Evolutionary conservation across 2,113 vertebrate species (phyloP).

Genomic region (Numida meleagris): DNA sequence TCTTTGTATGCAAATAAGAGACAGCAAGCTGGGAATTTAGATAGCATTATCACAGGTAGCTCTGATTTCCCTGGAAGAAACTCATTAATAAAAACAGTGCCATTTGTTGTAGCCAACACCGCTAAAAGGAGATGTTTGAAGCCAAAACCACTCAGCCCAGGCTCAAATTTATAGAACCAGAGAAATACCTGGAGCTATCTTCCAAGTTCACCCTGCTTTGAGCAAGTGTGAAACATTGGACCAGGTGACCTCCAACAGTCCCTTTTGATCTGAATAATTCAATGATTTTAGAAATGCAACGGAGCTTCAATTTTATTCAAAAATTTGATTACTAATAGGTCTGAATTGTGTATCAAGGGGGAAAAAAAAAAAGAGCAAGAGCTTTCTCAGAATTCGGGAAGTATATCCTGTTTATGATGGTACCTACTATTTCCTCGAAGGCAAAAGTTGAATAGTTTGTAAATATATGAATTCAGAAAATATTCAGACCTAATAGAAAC

Average conservation of each 20-base stretch:
- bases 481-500: not conserved
- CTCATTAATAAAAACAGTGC: rapidly evolving
- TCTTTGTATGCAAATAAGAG: rapidly evolving
- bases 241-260: not conserved
- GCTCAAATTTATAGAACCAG: not conserved
- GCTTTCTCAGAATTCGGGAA: not conserved
- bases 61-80: not conserved
- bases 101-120: not conserved
- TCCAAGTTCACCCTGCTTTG: not conserved
- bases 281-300: not conserved
- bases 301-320: not conserved
- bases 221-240: not conserved
- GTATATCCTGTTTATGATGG: not conserved
- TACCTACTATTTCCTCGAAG: not conserved
- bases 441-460: not conserved
- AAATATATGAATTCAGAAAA: not conserved
- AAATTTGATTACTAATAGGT: not conserved
- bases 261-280: not conserved
- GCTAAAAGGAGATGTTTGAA: not conserved
- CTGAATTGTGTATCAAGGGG: not conserved
- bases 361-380: not conserved
- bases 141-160: not conserved
- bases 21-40: not conserved
- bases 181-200: not conserved
- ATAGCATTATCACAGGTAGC: rapidly evolving